Percentiles rank a stretch among this genome's conserved stretches.
Evolutionary conservation across 2,113 vertebrate species (phyloP).

Genomic region (Mobula birostris): DNA sequence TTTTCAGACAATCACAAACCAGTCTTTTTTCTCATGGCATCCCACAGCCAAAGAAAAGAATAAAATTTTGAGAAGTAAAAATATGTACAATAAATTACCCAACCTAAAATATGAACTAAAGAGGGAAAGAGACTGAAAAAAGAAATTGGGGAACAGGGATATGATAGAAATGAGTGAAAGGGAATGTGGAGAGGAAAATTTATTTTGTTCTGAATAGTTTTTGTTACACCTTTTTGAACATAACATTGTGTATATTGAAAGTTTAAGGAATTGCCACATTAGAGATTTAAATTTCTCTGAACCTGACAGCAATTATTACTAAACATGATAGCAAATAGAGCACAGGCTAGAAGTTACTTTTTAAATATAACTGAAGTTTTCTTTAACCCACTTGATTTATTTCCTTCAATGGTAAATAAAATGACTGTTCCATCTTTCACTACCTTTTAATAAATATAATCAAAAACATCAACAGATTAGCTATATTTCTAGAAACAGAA

Average conservation of each 20-base stretch:
- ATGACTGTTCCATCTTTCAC: neutral
- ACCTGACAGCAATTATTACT: conserved; percentile 22
- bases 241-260: neutral
- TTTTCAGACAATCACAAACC: neutral
- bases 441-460: conserved; percentile 2
- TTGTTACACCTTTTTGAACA: neutral
- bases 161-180: neutral
- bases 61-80: neutral
- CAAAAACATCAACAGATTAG: neutral
- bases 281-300: neutral
- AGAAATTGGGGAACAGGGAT: neutral
- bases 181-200: neutral
- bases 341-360: neutral
- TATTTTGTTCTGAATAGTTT: neutral
- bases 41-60: neutral
- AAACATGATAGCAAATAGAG: neutral
- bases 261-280: neutral
- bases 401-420: conserved; percentile 18
- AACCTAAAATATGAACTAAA: neutral
- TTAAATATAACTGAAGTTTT: neutral
- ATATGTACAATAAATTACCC: neutral
- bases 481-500: neutral
- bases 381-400: neutral
- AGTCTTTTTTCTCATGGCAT: neutral
- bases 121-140: neutral